Conservation (phyloP, 2,113 vertebrate genomes). For the Thymallus thymallus region DNA sequence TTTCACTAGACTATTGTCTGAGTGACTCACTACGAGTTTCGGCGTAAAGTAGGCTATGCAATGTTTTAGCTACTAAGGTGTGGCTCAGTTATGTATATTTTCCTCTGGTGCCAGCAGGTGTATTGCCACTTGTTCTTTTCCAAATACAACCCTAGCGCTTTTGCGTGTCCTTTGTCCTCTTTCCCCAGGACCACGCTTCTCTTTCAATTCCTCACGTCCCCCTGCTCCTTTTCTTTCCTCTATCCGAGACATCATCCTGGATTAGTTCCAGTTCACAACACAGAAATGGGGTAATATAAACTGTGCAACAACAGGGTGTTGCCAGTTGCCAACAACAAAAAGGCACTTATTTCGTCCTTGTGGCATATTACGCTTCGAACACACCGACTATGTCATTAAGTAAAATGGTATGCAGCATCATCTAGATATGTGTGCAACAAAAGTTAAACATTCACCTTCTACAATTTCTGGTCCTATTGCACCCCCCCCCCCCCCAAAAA, state of each 20-base stretch:
- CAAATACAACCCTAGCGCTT: not conserved
- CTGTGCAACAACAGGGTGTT: constrained; percentile 19
- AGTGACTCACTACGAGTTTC: constrained; percentile 58
- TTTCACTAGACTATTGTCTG: not conserved
- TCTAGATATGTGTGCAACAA: too few species aligned
- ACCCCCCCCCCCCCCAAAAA: too few species aligned
- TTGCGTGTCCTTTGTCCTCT: constrained; percentile 16
- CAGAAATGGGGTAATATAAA: constrained; percentile 37
- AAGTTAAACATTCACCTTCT: too few species aligned
- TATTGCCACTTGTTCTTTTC: constrained; percentile 19
- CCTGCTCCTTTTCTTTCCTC: constrained; percentile 22
- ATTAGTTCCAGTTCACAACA: constrained; percentile 54
- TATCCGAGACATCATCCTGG: constrained; percentile 38
- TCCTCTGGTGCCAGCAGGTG: constrained; percentile 41
- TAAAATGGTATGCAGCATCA: too few species aligned
- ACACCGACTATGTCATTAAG: too few species aligned
- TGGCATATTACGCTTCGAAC: too few species aligned
- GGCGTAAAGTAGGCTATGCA: constrained; percentile 57
- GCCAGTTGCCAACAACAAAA: constrained; percentile 1
- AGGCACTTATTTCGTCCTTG: too few species aligned
- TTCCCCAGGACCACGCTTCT: constrained; percentile 9
- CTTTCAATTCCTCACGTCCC: constrained; percentile 7
- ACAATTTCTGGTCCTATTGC: too few species aligned
- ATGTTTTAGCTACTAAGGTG: constrained; percentile 67
- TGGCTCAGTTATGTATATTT: constrained; percentile 60